These are phyloP conservation scores for Drosophila mauritiana DNA, from an alignment of 1,140 invertebrate genomes.

Conservation along the genomic window DNA sequence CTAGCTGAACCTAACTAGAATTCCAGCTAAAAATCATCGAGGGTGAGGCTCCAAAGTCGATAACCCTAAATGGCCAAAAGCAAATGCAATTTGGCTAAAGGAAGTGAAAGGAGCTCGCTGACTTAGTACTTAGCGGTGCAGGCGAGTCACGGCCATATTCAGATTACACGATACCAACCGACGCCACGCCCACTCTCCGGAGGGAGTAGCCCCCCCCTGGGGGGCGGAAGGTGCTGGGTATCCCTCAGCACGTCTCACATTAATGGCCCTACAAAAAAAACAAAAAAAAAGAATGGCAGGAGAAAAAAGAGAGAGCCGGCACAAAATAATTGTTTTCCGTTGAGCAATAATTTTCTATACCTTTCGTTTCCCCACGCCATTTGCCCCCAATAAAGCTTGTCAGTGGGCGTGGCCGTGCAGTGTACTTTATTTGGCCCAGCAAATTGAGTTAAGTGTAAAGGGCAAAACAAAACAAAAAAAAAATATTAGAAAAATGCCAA, in stretches of 20 bases:
- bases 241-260: slow-evolving; percentile 40
- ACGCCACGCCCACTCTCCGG: slow-evolving; percentile 25
- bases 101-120: slow-evolving; percentile 15
- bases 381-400: slow-evolving; percentile 45
- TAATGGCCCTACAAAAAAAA: slow-evolving; percentile 49
- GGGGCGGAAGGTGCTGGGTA: neutral
- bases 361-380: slow-evolving; percentile 39
- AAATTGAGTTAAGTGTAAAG: slow-evolving; percentile 76
- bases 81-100: slow-evolving; percentile 67
- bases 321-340: slow-evolving; percentile 79
- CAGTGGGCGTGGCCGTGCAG: slow-evolving; percentile 38
- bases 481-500: slow-evolving; percentile 12
- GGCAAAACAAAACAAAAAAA: neutral
- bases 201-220: neutral
- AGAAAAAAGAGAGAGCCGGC: slow-evolving; percentile 38
- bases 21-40: neutral
- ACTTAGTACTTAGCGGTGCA: slow-evolving; percentile 37
- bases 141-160: slow-evolving; percentile 75
- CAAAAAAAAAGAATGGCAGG: neutral
- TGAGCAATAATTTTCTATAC: slow-evolving; percentile 80
- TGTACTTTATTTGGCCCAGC: slow-evolving; percentile 37
- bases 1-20: neutral
- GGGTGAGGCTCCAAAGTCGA: slow-evolving; percentile 35
- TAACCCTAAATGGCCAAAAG: slow-evolving; percentile 68
- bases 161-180: slow-evolving; percentile 65